Evolutionary conservation across 2,888 invertebrate species (phyloP).

Genomic region (Lasiommata megera): DNA sequence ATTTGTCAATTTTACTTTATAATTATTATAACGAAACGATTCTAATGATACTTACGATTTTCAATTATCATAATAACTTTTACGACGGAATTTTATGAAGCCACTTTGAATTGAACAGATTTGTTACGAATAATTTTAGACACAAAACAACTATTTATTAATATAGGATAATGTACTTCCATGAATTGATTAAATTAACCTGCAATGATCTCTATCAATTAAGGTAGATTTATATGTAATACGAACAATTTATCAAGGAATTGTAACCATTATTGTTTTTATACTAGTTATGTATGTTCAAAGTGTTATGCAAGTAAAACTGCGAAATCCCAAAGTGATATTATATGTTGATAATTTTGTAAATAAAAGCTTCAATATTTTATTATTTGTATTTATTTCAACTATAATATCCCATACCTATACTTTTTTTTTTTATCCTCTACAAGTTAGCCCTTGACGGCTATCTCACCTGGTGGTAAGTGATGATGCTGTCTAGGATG

Average conservation of each 20-base stretch:
- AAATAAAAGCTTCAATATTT: constrained; percentile 82
- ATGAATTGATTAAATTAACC: constrained; percentile 29
- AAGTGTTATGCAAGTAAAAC: constrained; percentile 77
- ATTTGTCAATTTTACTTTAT: not conserved
- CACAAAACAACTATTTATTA: not conserved
- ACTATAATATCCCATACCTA: no score
- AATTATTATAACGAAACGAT: not conserved
- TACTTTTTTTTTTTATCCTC: no score
- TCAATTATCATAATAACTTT: not conserved
- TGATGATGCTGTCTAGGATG: no score
- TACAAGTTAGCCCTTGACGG: no score
- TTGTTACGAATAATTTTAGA: not conserved
- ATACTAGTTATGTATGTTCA: constrained; percentile 70
- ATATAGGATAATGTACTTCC: constrained; percentile 26
- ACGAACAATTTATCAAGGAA: constrained; percentile 53
- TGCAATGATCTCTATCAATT: constrained; percentile 29
- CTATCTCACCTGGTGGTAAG: no score
- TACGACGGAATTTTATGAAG: not conserved
- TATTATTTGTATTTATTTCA: constrained; percentile 47
- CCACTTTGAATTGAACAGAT: not conserved
- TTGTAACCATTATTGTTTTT: constrained; percentile 71
- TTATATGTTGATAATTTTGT: constrained; percentile 80
- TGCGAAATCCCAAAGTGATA: constrained; percentile 81
- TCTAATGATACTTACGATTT: not conserved
- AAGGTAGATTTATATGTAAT: constrained; percentile 30